A percentile compares a stretch with the other conserved stretches of the same genome.
Evolutionary conservation across 2,888 invertebrate species (phyloP).

Genomic region (Ceraclea dissimilis): DNA sequence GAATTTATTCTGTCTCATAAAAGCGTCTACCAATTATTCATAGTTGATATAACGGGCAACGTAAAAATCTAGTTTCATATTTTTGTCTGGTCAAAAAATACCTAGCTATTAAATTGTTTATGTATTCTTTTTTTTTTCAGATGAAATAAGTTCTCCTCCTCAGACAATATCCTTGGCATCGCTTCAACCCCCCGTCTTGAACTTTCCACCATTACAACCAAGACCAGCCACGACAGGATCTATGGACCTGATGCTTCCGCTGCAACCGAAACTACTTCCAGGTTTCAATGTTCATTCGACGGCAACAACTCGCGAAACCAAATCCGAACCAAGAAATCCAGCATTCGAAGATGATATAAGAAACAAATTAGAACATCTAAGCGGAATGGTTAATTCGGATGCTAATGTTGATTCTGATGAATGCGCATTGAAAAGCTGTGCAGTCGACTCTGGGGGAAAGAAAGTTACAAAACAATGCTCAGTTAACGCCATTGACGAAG

Average conservation of each 20-base stretch:
- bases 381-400: slow-evolving; percentile 13
- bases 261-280: slow-evolving; percentile 63
- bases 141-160: slow-evolving; percentile 48
- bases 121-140: slow-evolving; percentile 32
- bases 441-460: neutral
- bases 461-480: no score
- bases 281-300: slow-evolving; percentile 43
- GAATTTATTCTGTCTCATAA: no score
- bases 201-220: slow-evolving; percentile 57
- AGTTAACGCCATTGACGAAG: neutral
- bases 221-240: slow-evolving; percentile 63
- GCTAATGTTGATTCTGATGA: neutral
- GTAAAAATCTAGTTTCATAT: no score
- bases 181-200: slow-evolving; percentile 46
- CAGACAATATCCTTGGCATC: slow-evolving; percentile 48
- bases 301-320: slow-evolving; percentile 33
- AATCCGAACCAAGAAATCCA: slow-evolving; percentile 21
- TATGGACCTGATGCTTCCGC: slow-evolving; percentile 59
- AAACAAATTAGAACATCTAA: slow-evolving; percentile 20
- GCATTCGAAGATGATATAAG: slow-evolving; percentile 20
- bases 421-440: neutral
- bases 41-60: no score
- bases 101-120: no score
- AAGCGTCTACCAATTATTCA: no score
- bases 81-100: no score